Evolutionary conservation across 2,113 vertebrate genomes (phyloP), one percentile per base, ranked within the genome.

Genomic region (Buteo buteo): DNA sequence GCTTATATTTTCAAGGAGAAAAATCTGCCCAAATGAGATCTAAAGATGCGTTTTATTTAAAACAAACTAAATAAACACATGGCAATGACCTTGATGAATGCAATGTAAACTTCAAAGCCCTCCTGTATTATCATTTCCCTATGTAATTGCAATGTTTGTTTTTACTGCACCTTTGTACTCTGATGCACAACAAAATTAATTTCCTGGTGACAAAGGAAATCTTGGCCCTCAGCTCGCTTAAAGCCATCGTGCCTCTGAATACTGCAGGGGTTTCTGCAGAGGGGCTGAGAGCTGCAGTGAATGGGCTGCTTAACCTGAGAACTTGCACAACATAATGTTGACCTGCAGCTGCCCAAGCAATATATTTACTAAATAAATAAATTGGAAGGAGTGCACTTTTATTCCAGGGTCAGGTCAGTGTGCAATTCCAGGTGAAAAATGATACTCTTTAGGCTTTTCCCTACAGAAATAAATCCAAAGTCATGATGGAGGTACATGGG

Each of bases 351-450:
- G 52, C 45, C 74, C 44, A 65, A 87, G 47, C 42, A 64, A 50
- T 87, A 85, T 44, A 82, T 90, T 90, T 67, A 71, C 38, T 70
- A 92, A 87, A 87, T 70, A 90, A 89, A 90, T 79, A 90, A 71
- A 89, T 36, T 7, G 5, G n/a, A 82, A 82, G 13, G 61, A 71
- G 66, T 72, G 2, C 2, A 36, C 31, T 90, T 96, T 71, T 85
- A 59, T 85, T 84, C 40, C 44, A 82, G 32, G 57, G 32, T 79
- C 52, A 92, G 65, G 26, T 70, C 73, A 79, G 32, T 59, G 32
- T 67, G 50, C 52, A 85, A n/a, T 84, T 94, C 32, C 29, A 52
- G 61, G 73, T 69, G 61, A 92, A 93, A 95, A 93, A 82, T 7
- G 2, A 34, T 40, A 36, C 20, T 76, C 15, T 72, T 69, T 44